Evolutionary conservation across 2,113 vertebrate species (phyloP), one percentile per base, ranked within the genome.

Genomic region (Oxygymnocypris stewartii): DNA sequence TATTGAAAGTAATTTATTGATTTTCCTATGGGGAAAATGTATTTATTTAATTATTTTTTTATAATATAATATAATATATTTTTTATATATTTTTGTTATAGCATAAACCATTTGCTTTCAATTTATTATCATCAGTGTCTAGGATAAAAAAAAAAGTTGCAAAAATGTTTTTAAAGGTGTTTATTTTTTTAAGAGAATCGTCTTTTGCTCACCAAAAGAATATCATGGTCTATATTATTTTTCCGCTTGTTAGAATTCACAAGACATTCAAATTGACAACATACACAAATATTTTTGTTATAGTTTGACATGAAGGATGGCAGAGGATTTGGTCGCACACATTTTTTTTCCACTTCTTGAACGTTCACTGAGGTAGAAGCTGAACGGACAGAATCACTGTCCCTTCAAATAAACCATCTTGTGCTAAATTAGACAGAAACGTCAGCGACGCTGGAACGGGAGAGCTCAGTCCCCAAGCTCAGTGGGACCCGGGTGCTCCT

Each of bases 381-480:
- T n/a, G 75, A 84, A 84, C 25, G 49, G 86, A 84, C 25, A 6
- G 74, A 69, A 28, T 23, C 42, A 25, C 78, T 40, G 78, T 80
- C 78, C 78, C 57, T 61, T 80, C 78, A 63, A 44, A 80, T 80
- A 59, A 79, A 79, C 16, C 6, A 11, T 59, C 31, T 79, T 4
- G 4, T 11, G 6, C 18, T 79, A 23, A 79, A 79, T 13, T 20
- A 79, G 77, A 79, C 77, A 79, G 51, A 40, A 18, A 18, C 10
- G 77, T 79, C 77, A 79, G 77, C 11, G 31, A 59, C 51, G 77
- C 51, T 37, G 49, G 77, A 59, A 79, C 7, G 35, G 77, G 31
- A 79, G 77, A 37, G n/a, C n/a, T n/a, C n/a, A n/a, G n/a, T 84
- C 77, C 77, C 76, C 49, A 28, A 85, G 57, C 77, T 85, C 87